Evolutionary conservation across 2,113 vertebrate species (phyloP).

Genomic region (Daboia siamensis): DNA sequence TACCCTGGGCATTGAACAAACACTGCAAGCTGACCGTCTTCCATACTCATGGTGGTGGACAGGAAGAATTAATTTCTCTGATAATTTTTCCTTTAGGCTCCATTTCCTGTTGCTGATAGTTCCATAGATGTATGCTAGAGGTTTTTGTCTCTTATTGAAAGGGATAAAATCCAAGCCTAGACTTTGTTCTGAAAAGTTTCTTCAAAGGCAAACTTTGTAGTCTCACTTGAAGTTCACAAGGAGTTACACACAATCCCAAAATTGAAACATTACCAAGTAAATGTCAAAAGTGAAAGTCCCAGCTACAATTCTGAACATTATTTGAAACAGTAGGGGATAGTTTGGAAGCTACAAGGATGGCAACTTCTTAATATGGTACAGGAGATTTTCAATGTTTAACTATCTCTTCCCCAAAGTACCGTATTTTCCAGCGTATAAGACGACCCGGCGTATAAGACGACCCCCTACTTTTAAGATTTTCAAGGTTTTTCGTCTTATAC

Average conservation of each 20-base stretch:
- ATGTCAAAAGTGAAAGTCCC: not conserved
- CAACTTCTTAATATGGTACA: not conserved
- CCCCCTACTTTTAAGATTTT: no score
- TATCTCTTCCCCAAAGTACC: not conserved
- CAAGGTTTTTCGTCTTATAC: no score
- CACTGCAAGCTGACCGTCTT: not conserved
- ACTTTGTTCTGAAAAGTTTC: not conserved
- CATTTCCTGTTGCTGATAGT: not conserved
- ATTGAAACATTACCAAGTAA: not conserved
- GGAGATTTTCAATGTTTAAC: not conserved
- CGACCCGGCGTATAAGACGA: no score
- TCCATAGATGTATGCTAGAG: not conserved
- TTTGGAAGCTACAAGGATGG: not conserved
- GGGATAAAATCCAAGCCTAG: not conserved
- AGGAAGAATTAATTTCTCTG: not conserved
- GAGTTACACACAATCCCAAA: not conserved
- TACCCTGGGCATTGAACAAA: not conserved
- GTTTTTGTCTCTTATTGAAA: not conserved
- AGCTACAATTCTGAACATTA: not conserved
- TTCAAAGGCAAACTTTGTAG: not conserved
- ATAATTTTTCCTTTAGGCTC: no score
- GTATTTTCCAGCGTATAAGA: no score
- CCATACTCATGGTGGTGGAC: no score
- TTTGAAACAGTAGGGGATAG: not conserved
- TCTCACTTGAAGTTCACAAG: not conserved